A percentile compares a stretch with the other conserved stretches of the same genome.
Conservation (phyloP, 2,888 invertebrate species). For the Malachius bipustulatus region DNA sequence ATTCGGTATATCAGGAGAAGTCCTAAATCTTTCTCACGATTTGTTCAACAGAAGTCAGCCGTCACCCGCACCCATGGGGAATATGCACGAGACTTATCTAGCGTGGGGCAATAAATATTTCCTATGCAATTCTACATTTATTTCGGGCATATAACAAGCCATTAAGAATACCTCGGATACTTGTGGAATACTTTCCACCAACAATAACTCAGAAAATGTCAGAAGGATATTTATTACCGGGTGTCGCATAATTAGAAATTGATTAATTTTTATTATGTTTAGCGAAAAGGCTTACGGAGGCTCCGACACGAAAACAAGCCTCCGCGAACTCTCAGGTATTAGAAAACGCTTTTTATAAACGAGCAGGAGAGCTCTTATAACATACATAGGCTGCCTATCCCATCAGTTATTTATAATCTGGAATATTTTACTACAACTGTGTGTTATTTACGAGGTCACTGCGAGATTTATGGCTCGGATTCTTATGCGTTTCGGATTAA, state of each 20-base stretch:
- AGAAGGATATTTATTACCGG: slow-evolving; percentile 28
- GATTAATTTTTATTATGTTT: slow-evolving; percentile 37
- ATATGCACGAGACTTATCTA: too few relatives aligned
- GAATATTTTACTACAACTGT: slow-evolving; percentile 41
- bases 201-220: slow-evolving; percentile 21
- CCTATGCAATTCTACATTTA: slow-evolving; percentile 29
- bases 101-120: slow-evolving; percentile 26
- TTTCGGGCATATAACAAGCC: slow-evolving; percentile 28
- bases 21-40: too few relatives aligned
- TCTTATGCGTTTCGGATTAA: slow-evolving; percentile 40
- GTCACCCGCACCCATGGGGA: too few relatives aligned
- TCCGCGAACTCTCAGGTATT: slow-evolving; percentile 35
- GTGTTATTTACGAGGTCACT: slow-evolving; percentile 41
- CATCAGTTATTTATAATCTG: slow-evolving; percentile 41
- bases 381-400: slow-evolving; percentile 33
- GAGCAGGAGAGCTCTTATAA: too few relatives aligned
- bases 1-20: too few relatives aligned
- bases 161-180: slow-evolving; percentile 32
- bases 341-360: slow-evolving; percentile 37
- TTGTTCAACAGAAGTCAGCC: too few relatives aligned
- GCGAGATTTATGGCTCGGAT: slow-evolving; percentile 39
- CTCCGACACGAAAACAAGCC: slow-evolving; percentile 24
- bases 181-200: slow-evolving; percentile 27
- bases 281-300: slow-evolving; percentile 27
- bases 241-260: slow-evolving; percentile 37